Evolutionary conservation across 2,113 vertebrate species (phyloP), one percentile per base, ranked within the genome.

Genomic region (Leiothrix lutea): DNA sequence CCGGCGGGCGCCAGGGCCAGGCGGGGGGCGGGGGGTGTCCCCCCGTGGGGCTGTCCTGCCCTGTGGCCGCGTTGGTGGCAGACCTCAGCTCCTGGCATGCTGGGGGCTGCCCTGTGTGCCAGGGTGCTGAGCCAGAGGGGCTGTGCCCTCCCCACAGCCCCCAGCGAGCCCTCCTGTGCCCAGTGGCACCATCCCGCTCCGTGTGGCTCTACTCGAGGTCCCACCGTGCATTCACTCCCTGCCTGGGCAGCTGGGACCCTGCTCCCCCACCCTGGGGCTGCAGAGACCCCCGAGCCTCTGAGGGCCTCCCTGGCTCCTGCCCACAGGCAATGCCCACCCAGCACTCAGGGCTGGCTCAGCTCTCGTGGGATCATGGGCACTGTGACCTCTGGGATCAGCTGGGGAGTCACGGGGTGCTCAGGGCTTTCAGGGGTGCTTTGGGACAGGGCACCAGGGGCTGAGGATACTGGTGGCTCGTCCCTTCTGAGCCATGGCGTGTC

Each of bases 151-250:
- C 57, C 38, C 21, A 3, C 2, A 0, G 36, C 62, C 23, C 54
- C 51, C 8, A 18, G 66, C 1, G 10, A 56, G n/a, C 25, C n/a
- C 38, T 29, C 28, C 45, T 9, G 40, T 44, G 58, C 71, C 29
- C 1, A 0, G 29, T 5, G 11, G 35, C n/a, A 7, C 69, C 2
- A 0, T 25, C 31, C n/a, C 0, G 1, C 47, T 40, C 12, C 1
- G 3, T 4, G 38, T 2, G 4, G 50, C 45, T 50, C 45, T 0
- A 0, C 44, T 51, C 1, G 1, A 23, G 44, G 12, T 21, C 48
- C n/a, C 1, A 0, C n/a, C 0, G 0, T 9, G 57, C 8, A 0
- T 26, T 72, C 1, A 0, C 35, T 38, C 36, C 29, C 23, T 18
- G 19, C 14, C 31, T 1, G 18, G 29, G 31, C 28, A 3, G 6